Base-by-base conservation (phyloP, 2,888 invertebrate genomes). In the Lithophane semibrunnea region DNA sequence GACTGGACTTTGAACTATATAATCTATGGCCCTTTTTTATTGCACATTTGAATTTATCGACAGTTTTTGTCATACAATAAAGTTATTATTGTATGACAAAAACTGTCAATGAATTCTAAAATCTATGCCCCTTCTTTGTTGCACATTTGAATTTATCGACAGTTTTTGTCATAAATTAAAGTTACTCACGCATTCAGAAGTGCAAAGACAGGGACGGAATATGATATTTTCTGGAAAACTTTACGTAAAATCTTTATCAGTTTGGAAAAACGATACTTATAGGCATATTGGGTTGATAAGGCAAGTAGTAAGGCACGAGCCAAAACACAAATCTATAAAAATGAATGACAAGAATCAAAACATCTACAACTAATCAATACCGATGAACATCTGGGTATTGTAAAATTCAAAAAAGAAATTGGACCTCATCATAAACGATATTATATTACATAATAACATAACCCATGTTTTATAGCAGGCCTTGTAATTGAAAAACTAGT, bases 401-500 rank as follows among this genome's bases (percentile, higher is more conserved):
- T 12, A 61, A 60, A 10, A 58, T 67, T 56, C 0, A n/a, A 65
- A 80, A 73, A 70, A 63, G 1, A 84, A 73, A 76, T 44, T 73
- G 44, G 52, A 56, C 65, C 47, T 74, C 65, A 77, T 75, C 61
- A 52, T 78, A 71, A 77, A 67, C 49, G 73, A 79, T 76, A 71
- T 73, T 73, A 82, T 84, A 82, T 75, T 73, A 75, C 24, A 66
- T 85, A 75, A 81, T 80, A 78, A 77, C 66, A 65, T 74, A 80
- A 79, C 66, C 73, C 24, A 65, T 68, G 73, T 84, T 75, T 85
- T 72, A 82, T 77, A 80, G 77, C 72, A 72, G 67, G 75, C 80
- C 78, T 85, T 87, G 88, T 91, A 92, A 92, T 91, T 91, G 90
- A 91, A 91, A 92, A 89, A 85, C 89, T 85, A 83, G 80, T 91